These are phyloP conservation scores for Sisor rabdophorus DNA, from an alignment of 2,113 vertebrate genomes.

Conservation along the genomic window DNA sequence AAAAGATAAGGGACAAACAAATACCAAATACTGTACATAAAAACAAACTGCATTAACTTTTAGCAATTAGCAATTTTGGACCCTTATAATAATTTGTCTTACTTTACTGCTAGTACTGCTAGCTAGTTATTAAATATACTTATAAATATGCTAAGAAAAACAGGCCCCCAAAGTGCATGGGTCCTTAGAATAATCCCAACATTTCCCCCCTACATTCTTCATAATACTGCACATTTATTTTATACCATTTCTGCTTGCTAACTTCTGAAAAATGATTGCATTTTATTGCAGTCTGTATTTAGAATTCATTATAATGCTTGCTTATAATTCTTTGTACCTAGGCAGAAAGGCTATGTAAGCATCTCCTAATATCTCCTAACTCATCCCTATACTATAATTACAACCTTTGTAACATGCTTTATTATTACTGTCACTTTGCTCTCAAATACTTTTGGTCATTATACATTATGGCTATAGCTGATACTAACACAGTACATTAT, in stretches of 20 bases:
- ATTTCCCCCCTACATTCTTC: neutral
- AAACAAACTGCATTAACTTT: too few relatives aligned
- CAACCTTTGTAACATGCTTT: neutral
- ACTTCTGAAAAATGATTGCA: conserved; percentile 2
- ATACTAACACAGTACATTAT: neutral
- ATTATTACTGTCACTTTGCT: conserved; percentile 1
- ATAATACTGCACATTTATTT: neutral
- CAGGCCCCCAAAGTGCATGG: too few relatives aligned
- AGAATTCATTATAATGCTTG: neutral
- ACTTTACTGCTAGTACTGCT: too few relatives aligned
- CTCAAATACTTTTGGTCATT: neutral
- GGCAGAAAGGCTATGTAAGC: neutral
- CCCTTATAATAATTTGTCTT: too few relatives aligned
- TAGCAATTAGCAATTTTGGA: too few relatives aligned
- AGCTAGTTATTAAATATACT: too few relatives aligned
- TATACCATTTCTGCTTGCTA: neutral
- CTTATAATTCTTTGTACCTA: conserved; percentile 2
- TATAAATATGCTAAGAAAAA: too few relatives aligned
- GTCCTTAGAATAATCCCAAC: too few relatives aligned
- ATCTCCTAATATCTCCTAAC: conserved; percentile 5
- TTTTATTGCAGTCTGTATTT: neutral
- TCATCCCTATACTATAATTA: conserved; percentile 1
- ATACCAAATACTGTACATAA: too few relatives aligned
- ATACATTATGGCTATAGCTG: neutral
- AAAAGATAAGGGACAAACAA: too few relatives aligned